These are phyloP conservation scores for Hybos culiciformis DNA, from an alignment of 2,888 invertebrate species.

Conservation along the genomic window DNA sequence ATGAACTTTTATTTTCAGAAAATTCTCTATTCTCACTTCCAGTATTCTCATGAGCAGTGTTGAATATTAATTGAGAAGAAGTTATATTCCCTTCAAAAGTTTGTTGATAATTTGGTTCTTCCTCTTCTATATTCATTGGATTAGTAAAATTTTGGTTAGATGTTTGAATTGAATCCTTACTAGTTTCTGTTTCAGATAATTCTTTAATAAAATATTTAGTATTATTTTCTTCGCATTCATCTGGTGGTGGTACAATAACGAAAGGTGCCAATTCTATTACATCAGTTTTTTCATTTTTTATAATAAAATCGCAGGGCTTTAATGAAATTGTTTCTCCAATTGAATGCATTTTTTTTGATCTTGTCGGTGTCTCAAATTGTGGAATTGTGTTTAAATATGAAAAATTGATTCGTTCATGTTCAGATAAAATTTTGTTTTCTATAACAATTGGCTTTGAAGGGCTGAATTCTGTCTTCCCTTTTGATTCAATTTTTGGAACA, in stretches of 20 bases:
- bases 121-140: no score
- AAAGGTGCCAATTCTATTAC: not conserved
- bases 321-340: not conserved
- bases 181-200: no score
- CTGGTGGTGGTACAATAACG: not conserved
- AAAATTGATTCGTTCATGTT: conserved; percentile 29
- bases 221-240: not conserved
- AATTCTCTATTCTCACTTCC: no score
- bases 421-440: conserved; percentile 28
- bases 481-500: not conserved
- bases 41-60: no score
- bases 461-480: not conserved
- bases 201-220: no score
- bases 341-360: not conserved
- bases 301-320: not conserved
- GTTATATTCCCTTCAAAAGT: no score
- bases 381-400: conserved; percentile 1
- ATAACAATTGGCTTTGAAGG: conserved; percentile 21
- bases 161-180: no score
- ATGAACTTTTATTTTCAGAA: no score
- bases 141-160: no score
- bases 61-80: no score
- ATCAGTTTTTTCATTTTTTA: not conserved
- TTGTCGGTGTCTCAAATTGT: not conserved
- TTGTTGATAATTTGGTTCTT: no score